phyloP scores from a whole-genome alignment of 2,797 vertebrate genomes.

The Trematomus bernacchii region DNA sequence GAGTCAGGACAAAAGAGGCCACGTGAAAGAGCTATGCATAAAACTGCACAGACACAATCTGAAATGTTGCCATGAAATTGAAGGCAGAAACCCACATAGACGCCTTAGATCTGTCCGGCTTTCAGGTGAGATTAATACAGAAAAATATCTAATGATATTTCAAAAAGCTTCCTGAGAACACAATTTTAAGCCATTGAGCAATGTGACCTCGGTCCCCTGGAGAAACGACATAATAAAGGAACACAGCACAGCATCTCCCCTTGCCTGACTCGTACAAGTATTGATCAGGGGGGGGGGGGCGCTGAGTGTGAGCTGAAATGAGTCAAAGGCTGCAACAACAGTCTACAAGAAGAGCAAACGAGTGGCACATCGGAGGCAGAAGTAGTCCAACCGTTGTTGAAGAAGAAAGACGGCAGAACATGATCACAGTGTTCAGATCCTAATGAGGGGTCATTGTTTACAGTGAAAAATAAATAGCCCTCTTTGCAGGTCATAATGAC shows the following conservation, averaged over 20 bases:
- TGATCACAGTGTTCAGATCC: slow-evolving; percentile 39
- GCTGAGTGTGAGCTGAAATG: slow-evolving; percentile 37
- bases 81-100: slow-evolving; percentile 19
- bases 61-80: slow-evolving; percentile 57
- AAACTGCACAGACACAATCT: slow-evolving; percentile 38
- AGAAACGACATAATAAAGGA: slow-evolving; percentile 65
- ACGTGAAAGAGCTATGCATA: slow-evolving; percentile 28
- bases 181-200: slow-evolving; percentile 61
- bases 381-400: slow-evolving; percentile 33
- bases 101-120: slow-evolving; percentile 27
- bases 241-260: slow-evolving; percentile 40
- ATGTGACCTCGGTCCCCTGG: slow-evolving; percentile 42
- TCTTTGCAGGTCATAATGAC: not conserved
- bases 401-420: slow-evolving; percentile 45
- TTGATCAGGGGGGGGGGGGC: slow-evolving; percentile 56
- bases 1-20: slow-evolving; percentile 48
- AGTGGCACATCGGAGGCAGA: slow-evolving; percentile 38
- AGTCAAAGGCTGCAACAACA: slow-evolving; percentile 41
- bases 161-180: slow-evolving; percentile 57
- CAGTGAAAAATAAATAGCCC: slow-evolving; percentile 31
- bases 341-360: slow-evolving; percentile 25
- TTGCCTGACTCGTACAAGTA: slow-evolving; percentile 49
- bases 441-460: slow-evolving; percentile 56
- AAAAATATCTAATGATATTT: slow-evolving; percentile 73
- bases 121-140: slow-evolving; percentile 69